A percentile compares a stretch with the other conserved stretches of the same genome.
Evolutionary conservation across 2,888 invertebrate species (phyloP).

Genomic region (Cacoxenus indagator): DNA sequence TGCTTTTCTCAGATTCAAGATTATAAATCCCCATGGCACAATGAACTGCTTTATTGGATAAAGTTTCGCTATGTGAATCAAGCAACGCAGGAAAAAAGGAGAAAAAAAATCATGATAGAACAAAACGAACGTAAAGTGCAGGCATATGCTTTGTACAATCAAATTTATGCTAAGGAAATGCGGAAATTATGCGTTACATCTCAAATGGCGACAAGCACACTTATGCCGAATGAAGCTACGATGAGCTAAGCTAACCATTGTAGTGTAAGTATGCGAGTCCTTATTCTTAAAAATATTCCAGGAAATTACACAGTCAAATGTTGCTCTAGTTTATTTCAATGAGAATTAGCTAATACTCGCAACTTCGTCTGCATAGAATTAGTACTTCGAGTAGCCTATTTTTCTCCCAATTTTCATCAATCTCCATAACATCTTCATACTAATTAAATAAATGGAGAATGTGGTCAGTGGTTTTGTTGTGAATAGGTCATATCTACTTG

Average conservation of each 20-base stretch:
- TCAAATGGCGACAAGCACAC: background rate
- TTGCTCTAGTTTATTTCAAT: no score
- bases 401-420: no score
- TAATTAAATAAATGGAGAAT: no score
- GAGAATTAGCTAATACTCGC: no score
- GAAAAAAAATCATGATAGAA: no score
- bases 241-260: background rate
- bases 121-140: background rate
- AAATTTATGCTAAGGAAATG: background rate
- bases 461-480: no score
- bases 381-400: no score
- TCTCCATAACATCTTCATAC: no score
- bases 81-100: slow-evolving; percentile 17
- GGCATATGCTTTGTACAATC: background rate
- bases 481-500: no score
- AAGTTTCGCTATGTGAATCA: slow-evolving; percentile 44
- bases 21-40: slow-evolving; percentile 57
- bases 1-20: slow-evolving; percentile 28
- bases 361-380: no score
- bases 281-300: rapidly evolving
- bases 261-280: background rate
- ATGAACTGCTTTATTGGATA: slow-evolving; percentile 63
- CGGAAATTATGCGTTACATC: slow-evolving; percentile 1
- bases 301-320: no score
- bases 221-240: background rate